Percentiles rank a stretch among this genome's conserved stretches.
phyloP scores from a whole-genome alignment of 2,797 vertebrate species.

The Falco biarmicus region DNA sequence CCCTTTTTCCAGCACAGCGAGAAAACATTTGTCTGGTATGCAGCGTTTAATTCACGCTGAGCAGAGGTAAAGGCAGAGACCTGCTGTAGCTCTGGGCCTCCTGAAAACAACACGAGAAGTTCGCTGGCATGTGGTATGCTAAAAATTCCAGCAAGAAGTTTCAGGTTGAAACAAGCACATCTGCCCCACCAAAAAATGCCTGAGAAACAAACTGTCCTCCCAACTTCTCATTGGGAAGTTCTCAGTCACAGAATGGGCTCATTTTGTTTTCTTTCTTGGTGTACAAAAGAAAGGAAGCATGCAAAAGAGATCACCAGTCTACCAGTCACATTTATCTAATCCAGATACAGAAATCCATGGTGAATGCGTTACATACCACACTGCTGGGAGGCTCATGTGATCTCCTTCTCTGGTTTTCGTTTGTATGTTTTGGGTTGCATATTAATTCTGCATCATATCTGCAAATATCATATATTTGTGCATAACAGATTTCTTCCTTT shows the following conservation, averaged over 20 bases:
- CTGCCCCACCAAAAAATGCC: neutral
- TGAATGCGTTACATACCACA: neutral
- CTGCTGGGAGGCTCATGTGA: rapidly evolving
- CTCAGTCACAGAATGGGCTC: neutral
- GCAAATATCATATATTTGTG: neutral
- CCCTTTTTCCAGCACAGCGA: neutral
- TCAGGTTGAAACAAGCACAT: neutral
- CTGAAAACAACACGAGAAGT: neutral
- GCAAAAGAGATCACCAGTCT: neutral
- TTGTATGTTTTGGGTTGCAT: neutral
- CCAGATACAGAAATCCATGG: neutral
- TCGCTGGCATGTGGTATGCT: neutral
- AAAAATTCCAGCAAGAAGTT: neutral
- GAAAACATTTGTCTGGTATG: neutral
- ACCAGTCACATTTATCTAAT: neutral
- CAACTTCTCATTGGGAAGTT: neutral
- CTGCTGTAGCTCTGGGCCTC: neutral
- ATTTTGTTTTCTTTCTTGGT: neutral
- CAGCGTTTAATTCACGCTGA: neutral
- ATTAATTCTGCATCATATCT: neutral
- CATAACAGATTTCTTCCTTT: neutral
- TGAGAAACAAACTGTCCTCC: neutral
- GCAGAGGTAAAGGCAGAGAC: neutral
- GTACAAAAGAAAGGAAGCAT: neutral
- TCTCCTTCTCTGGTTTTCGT: neutral